Percentiles rank a stretch among this genome's conserved stretches.
Evolutionary conservation across 2,113 vertebrate species (phyloP).

Genomic region (Elanoides forficatus): DNA sequence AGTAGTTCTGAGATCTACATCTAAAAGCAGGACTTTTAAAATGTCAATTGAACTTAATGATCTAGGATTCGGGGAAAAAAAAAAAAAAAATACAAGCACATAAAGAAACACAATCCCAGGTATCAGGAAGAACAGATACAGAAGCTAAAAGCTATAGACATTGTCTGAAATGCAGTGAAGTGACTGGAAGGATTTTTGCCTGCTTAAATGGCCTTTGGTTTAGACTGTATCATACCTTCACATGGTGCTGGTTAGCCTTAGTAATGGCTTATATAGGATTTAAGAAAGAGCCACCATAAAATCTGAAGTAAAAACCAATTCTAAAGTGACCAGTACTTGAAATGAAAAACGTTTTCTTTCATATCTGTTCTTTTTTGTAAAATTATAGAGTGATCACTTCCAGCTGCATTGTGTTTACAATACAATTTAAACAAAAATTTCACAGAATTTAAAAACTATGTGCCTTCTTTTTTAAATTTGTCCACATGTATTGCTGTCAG

Average conservation of each 20-base stretch:
- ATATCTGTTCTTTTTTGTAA: neutral
- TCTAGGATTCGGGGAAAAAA: neutral
- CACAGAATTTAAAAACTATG: neutral
- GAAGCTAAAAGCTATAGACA: neutral
- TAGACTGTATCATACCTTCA: neutral
- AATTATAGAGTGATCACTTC: neutral
- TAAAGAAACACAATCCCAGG: neutral
- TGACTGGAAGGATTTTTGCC: neutral
- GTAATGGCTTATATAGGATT: neutral
- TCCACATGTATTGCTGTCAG: neutral
- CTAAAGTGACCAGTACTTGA: neutral
- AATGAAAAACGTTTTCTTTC: neutral
- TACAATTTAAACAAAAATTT: neutral
- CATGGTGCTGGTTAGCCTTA: neutral
- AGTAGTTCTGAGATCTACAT: constrained; percentile 17
- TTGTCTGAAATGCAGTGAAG: neutral
- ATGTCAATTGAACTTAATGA: neutral
- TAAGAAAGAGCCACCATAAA: neutral
- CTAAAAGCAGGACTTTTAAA: neutral
- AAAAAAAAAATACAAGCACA: neutral
- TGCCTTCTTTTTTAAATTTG: neutral
- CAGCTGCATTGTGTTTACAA: neutral
- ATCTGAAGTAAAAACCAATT: neutral
- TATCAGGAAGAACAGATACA: neutral
- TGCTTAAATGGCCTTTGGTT: neutral